These are phyloP conservation scores for Bubo bubo DNA, from an alignment of 2,113 vertebrate species.

Conservation along the genomic window DNA sequence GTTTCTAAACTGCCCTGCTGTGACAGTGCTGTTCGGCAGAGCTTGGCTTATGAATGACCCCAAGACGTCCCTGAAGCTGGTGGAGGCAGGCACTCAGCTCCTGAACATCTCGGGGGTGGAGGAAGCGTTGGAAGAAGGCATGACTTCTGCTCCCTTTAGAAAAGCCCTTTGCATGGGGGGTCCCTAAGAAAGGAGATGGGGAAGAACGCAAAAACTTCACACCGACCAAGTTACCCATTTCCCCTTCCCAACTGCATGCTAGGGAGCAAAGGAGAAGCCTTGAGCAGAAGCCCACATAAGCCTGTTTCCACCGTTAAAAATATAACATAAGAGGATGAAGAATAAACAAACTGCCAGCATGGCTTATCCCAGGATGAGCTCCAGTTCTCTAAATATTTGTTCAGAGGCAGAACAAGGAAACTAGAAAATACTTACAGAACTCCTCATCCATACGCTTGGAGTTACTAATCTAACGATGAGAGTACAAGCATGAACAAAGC, in stretches of 20 bases:
- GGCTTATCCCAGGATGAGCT: not conserved
- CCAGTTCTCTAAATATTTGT: not conserved
- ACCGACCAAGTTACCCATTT: not conserved
- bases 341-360: not conserved
- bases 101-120: not conserved
- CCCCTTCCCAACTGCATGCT: not conserved
- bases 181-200: not conserved
- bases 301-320: not conserved
- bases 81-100: not conserved
- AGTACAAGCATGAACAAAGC: not conserved
- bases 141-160: not conserved
- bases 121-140: not conserved
- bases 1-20: not conserved
- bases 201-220: not conserved
- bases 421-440: not conserved
- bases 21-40: not conserved
- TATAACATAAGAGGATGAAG: not conserved
- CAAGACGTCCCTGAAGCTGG: not conserved
- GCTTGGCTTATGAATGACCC: not conserved
- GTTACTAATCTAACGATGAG: not conserved
- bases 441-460: not conserved
- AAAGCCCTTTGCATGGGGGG: not conserved
- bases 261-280: not conserved
- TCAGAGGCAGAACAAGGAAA: not conserved
- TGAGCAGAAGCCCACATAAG: not conserved